Base-by-base conservation (phyloP, 1,140 invertebrate genomes). In the Drosophila takahashii region DNA sequence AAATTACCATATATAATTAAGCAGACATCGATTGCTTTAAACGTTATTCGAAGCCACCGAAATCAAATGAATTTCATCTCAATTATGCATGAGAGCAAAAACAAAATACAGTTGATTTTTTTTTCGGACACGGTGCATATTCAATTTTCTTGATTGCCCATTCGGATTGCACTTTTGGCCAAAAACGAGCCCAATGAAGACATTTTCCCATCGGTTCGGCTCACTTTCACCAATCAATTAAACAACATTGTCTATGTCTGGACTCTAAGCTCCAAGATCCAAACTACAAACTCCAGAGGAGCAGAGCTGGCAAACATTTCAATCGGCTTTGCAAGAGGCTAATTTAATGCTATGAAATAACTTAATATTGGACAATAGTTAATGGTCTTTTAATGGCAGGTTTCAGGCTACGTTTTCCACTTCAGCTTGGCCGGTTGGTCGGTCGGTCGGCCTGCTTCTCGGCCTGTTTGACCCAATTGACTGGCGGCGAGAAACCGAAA, bases 211-310 rank as follows among this genome's bases (percentile, higher is more conserved):
- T 77, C 70, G 51, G 36, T 70, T 16, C 66, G 54, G 81, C 60
- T 87, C 65, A 86, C 83, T 86, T 86, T 86, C 83, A 83, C 83
- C 76, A 86, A 86, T 86, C 83, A 86, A 87, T 86, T 86, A 87
- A 87, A 73, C 83, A 54, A 56, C 75, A 87, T 74, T 72, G 37
- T 67, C 32, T 61, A 51, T 60, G 47, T 78, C 26, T 59, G 56
- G 48, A 39, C 13, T 15, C n/a, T 6, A n/a, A 41, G n/a, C n/a
- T 15, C n/a, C 29, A 2, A 32, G 9, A 32, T 32, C 41, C 41
- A 10, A 18, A 22, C 22, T 22, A 22, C 22, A 22, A 22, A 22
- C 41, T 18, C 41, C 41, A 18, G 41, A 32, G 22, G 51, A 59
- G 42, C 64, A 56, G 13, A 50, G 52, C 15, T 13, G 57, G 73